Conservation (phyloP, 2,888 invertebrate genomes). For the Empis stercorea region DNA sequence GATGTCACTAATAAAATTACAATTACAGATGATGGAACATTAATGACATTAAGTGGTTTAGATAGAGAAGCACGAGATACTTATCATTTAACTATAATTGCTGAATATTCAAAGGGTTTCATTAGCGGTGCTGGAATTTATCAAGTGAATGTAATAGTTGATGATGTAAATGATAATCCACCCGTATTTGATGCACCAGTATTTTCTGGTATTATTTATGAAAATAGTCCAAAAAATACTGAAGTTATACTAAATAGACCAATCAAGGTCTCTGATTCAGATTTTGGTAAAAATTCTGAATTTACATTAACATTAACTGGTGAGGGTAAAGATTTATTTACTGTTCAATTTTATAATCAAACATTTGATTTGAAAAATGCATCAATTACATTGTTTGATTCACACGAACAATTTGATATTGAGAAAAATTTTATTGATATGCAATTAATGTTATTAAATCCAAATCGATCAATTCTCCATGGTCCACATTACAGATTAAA, state of each 20-base stretch:
- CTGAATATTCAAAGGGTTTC: constrained; percentile 58
- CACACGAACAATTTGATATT: constrained; percentile 33
- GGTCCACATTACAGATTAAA: constrained; percentile 28
- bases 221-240: constrained; percentile 59
- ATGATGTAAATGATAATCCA: constrained; percentile 78
- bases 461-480: constrained; percentile 23
- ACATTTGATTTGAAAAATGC: constrained; percentile 21
- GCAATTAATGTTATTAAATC: constrained; percentile 29
- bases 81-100: constrained; percentile 67
- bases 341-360: constrained; percentile 43
- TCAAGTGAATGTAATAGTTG: constrained; percentile 65
- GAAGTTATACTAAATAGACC: constrained; percentile 55
- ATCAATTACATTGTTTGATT: constrained; percentile 22
- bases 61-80: constrained; percentile 62
- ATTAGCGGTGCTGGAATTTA: constrained; percentile 61
- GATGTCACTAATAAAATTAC: constrained; percentile 68
- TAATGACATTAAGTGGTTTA: constrained; percentile 61
- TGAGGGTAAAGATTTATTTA: constrained; percentile 61
- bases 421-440: constrained; percentile 32
- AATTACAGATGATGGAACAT: constrained; percentile 63
- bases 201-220: constrained; percentile 56
- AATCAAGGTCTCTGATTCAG: constrained; percentile 59
- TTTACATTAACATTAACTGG: constrained; percentile 59
- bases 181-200: constrained; percentile 58
- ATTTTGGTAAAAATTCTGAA: constrained; percentile 52